Percentiles rank a stretch among this genome's conserved stretches.
phyloP scores from a whole-genome alignment of 2,888 invertebrate genomes.

The Dryococelus australis region DNA sequence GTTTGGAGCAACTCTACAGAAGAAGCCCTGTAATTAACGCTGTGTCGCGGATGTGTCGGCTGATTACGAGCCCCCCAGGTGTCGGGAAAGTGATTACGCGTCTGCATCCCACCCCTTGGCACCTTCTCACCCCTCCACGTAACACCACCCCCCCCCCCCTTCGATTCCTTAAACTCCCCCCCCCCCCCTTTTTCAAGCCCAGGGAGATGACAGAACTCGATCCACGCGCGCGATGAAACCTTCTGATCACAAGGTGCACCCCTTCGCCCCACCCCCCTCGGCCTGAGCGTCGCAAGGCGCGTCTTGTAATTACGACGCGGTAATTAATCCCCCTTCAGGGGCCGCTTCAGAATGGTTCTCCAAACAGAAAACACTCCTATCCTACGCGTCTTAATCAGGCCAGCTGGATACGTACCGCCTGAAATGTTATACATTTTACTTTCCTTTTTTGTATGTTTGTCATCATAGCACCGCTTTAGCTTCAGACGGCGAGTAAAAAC shows the following conservation, averaged over 20 bases:
- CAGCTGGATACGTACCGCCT: background rate
- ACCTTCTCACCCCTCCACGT: background rate
- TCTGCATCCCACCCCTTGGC: background rate
- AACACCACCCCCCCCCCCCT: background rate
- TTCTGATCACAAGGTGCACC: background rate
- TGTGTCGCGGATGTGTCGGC: conserved; percentile 16
- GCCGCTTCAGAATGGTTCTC: background rate
- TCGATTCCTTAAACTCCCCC: background rate
- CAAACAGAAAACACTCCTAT: background rate
- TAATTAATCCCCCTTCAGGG: background rate
- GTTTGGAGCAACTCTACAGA: background rate
- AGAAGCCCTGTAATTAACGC: conserved; percentile 16
- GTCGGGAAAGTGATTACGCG: background rate
- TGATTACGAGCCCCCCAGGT: background rate
- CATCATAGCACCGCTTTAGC: background rate
- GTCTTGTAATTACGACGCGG: conserved; percentile 16
- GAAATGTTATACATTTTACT: background rate
- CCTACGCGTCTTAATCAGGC: background rate
- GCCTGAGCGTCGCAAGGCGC: background rate
- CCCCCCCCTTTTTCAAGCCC: no score
- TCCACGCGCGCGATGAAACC: background rate
- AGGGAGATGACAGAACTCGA: background rate
- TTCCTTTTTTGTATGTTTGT: background rate
- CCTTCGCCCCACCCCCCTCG: background rate
- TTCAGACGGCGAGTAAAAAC: no score